Evolutionary conservation across 2,888 invertebrate species (phyloP).

Genomic region (Phyllotreta striolata): DNA sequence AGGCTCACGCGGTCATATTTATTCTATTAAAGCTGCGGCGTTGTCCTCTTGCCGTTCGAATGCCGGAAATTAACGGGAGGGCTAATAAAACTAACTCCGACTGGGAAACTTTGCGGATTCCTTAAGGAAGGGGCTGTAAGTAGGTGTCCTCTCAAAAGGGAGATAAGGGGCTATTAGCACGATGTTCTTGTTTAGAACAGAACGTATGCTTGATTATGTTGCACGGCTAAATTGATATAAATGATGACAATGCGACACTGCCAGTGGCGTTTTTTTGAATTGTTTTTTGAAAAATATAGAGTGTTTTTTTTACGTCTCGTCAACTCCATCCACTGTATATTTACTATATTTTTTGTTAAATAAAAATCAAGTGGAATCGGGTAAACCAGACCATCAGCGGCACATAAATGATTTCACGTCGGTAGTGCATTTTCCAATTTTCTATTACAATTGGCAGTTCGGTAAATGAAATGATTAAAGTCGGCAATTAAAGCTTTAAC

Average conservation of each 20-base stretch:
- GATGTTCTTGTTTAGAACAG: conserved; percentile 19
- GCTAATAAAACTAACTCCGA: conserved; percentile 29
- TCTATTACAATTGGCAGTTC: conserved; percentile 21
- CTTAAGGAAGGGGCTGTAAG: conserved; percentile 24
- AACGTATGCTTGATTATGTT: conserved; percentile 12
- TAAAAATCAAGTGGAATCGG: too few relatives aligned
- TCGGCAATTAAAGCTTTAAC: conserved; percentile 20
- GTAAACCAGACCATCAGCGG: too few relatives aligned
- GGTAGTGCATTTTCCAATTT: conserved; percentile 12
- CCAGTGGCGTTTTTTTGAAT: background rate
- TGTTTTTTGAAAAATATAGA: too few relatives aligned
- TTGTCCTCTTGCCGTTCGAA: conserved; percentile 18
- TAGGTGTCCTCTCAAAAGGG: conserved; percentile 24
- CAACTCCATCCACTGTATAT: too few relatives aligned
- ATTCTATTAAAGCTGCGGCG: too few relatives aligned
- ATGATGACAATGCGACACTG: conserved; percentile 7
- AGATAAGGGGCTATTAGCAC: conserved; percentile 25
- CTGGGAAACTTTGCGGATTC: conserved; percentile 16
- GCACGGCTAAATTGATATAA: conserved; percentile 18
- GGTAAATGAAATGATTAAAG: conserved; percentile 18
- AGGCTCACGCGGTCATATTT: too few relatives aligned
- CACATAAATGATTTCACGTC: too few relatives aligned
- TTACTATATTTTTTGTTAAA: too few relatives aligned
- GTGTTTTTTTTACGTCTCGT: too few relatives aligned
- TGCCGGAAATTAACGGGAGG: conserved; percentile 11